phyloP scores from a whole-genome alignment of 2,888 invertebrate species.

The Nasonovia ribisnigri region DNA sequence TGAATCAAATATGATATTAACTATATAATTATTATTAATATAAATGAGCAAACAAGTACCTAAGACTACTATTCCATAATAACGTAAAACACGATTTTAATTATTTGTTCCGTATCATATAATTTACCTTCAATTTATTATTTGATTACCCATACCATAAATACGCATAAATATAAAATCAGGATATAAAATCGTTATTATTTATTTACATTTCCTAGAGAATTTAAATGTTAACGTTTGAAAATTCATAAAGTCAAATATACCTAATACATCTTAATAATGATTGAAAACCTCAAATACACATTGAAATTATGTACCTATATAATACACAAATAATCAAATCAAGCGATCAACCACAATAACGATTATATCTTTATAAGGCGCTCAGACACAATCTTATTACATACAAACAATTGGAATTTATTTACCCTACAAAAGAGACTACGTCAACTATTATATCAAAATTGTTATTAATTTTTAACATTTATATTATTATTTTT shows the following conservation, averaged over 20 bases:
- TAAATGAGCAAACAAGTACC: constrained; percentile 6
- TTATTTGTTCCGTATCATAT: neutral
- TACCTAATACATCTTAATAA: neutral
- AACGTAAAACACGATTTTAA: constrained; percentile 29
- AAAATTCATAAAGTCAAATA: neutral
- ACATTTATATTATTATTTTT: neutral
- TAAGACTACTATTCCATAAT: neutral
- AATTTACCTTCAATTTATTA: constrained; percentile 26
- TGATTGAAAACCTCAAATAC: neutral
- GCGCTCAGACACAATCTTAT: neutral
- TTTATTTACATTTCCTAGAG: neutral
- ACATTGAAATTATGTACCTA: neutral
- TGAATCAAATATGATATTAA: neutral
- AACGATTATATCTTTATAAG: neutral
- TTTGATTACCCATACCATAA: neutral
- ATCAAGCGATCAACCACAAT: neutral
- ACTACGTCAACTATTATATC: neutral
- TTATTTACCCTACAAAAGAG: neutral
- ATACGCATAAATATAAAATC: neutral
- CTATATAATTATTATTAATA: constrained; percentile 38
- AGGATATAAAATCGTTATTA: neutral
- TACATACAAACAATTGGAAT: neutral
- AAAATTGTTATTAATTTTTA: neutral
- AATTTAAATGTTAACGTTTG: neutral
- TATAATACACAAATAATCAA: neutral